These are phyloP conservation scores for Mamestra brassicae DNA, from an alignment of 2,888 invertebrate species.

Conservation along the genomic window DNA sequence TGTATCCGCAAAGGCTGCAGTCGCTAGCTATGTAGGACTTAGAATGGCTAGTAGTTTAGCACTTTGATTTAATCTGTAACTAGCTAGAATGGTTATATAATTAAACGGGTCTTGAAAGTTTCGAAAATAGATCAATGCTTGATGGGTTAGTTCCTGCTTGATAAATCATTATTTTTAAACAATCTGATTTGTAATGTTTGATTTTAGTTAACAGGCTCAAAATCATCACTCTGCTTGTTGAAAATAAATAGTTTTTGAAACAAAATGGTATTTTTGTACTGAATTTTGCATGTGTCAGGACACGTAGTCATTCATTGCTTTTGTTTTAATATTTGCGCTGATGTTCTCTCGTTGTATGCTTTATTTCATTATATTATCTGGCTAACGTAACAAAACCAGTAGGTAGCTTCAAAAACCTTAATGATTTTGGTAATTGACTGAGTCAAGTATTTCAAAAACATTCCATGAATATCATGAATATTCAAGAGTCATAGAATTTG, in stretches of 20 bases:
- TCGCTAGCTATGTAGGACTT: conserved; percentile 57
- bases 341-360: neutral
- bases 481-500: too few relatives aligned
- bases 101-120: conserved; percentile 41
- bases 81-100: conserved; percentile 49
- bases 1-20: conserved; percentile 48
- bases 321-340: conserved; percentile 15
- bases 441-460: neutral
- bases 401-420: neutral
- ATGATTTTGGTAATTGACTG: neutral
- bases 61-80: conserved; percentile 57
- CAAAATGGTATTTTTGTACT: neutral
- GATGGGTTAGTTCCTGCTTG: conserved; percentile 18
- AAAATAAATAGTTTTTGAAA: neutral
- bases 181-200: too few relatives aligned
- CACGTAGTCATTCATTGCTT: neutral
- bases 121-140: conserved; percentile 43
- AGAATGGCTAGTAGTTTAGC: conserved; percentile 56
- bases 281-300: conserved; percentile 13
- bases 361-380: neutral
- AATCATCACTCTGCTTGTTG: neutral
- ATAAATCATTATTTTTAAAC: neutral
- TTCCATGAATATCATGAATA: neutral
- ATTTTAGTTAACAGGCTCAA: neutral
- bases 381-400: neutral